A percentile compares a stretch with the other conserved stretches of the same genome.
Conservation (phyloP, 2,888 invertebrate genomes). For the Caenorhabditis sp. region DNA sequence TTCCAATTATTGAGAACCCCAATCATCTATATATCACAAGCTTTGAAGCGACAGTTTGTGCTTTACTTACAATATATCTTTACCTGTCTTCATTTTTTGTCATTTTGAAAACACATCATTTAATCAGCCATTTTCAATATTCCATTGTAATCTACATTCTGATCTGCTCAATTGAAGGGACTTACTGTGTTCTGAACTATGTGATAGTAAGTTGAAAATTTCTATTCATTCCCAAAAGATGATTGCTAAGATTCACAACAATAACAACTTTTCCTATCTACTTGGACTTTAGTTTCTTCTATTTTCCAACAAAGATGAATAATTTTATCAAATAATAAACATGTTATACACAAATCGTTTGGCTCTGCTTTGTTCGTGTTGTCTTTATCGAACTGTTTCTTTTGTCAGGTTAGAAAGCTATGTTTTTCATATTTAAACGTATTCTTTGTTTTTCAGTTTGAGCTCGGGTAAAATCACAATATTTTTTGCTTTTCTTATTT, state of each 20-base stretch:
- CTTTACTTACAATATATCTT: background rate
- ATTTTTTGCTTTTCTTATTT: background rate
- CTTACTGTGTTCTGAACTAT: constrained; percentile 2
- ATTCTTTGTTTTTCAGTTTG: background rate
- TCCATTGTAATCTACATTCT: background rate
- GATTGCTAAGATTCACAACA: background rate
- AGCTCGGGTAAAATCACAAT: constrained; percentile 3
- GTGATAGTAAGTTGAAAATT: background rate
- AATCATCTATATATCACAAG: background rate
- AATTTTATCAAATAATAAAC: background rate
- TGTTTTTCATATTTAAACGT: background rate
- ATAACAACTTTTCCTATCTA: background rate
- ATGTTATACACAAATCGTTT: constrained; percentile 6
- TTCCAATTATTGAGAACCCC: background rate
- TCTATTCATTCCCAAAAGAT: background rate
- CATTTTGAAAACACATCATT: background rate
- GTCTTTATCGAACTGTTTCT: constrained; percentile 2
- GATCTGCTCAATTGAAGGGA: background rate
- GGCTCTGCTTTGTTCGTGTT: background rate
- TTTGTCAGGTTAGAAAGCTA: constrained; percentile 3
- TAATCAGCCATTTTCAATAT: background rate
- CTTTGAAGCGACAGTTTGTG: background rate
- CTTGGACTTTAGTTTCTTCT: constrained; percentile 4
- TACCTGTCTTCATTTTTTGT: background rate
- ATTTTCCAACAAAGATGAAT: background rate